Conservation (phyloP, 2,797 vertebrate species). For the Parotocinclus haroldoi region DNA sequence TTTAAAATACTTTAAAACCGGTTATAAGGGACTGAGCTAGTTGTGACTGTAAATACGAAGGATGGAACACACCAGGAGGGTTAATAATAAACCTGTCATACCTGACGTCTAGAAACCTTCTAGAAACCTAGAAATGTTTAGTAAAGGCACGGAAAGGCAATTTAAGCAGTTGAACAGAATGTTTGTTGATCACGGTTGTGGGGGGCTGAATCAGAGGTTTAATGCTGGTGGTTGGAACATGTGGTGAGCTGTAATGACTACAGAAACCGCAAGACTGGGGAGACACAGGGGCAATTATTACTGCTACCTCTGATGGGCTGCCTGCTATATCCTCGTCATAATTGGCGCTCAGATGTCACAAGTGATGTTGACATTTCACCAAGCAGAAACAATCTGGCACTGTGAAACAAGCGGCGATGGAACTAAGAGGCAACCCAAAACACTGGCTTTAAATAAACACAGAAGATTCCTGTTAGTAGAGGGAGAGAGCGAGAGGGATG, state of each 20-base stretch:
- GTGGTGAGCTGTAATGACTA: conserved; percentile 47
- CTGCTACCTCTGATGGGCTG: conserved; percentile 53
- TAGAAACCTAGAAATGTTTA: too few relatives aligned
- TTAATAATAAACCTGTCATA: too few relatives aligned
- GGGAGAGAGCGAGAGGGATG: conserved; percentile 32
- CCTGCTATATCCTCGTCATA: conserved; percentile 64
- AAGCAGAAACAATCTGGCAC: conserved; percentile 65
- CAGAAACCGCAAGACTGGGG: conserved; percentile 43
- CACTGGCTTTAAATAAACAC: conserved; percentile 53
- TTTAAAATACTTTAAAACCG: too few relatives aligned
- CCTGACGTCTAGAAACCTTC: too few relatives aligned
- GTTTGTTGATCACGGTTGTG: conserved; percentile 13
- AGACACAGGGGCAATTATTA: conserved; percentile 55
- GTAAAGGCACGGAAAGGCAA: too few relatives aligned
- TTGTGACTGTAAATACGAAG: too few relatives aligned
- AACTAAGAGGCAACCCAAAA: conserved; percentile 46
- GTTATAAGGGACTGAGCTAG: too few relatives aligned
- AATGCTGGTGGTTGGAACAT: conserved; percentile 43
- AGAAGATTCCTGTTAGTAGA: conserved; percentile 48
- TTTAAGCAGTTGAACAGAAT: conserved; percentile 19
- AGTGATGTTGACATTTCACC: conserved; percentile 66
- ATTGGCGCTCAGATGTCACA: conserved; percentile 64
- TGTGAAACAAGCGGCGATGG: conserved; percentile 50
- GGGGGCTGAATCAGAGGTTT: conserved; percentile 36
- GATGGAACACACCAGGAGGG: too few relatives aligned